Base-by-base conservation (phyloP, 2,888 invertebrate genomes). In the Parnassius glacialis region DNA sequence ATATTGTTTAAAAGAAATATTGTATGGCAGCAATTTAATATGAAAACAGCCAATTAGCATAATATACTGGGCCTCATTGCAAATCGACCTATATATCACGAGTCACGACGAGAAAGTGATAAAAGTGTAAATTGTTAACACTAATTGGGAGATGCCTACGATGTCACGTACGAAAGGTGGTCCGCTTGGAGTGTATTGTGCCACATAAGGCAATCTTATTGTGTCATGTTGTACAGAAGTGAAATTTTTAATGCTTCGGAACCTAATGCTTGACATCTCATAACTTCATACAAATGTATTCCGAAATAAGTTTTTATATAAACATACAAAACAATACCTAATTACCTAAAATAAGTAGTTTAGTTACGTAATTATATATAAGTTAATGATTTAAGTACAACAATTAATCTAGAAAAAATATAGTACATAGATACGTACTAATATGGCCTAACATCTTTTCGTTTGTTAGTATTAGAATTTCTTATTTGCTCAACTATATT, bases 91-190 rank as follows among this genome's bases (percentile, higher is more conserved):
- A 11, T 43, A 34, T 34, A 34, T 10, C 43, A 43, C 9, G 9
- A 48, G 13, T 16, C 48, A 48, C 48, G 13, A 58, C 48, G 78
- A 80, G 84, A 84, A 82, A 83, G 84, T 81, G 70, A 73, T 69
- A 65, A 65, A 68, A 70, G 72, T 75, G 74, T 74, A 76, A 70
- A 68, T 70, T 66, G 70, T 70, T 70, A 66, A 67, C 66, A 67
- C 70, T 75, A 76, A 78, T 79, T 78, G 73, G 72, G 74, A 71
- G 73, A 73, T 74, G 73, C 75, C 78, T 80, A 80, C 75, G 73
- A 75, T 81, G 81, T 83, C 84, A 84, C 84, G 85, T 83, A 76
- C 77, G 64, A 71, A 76, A 78, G 72, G 34, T 45, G 48, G n/a
- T 48, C 42, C 7, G n/a, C 10, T 50, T 52, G 34, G 41, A 54